Evolutionary conservation across 2,797 vertebrate species (phyloP).

Genomic region (Ispidina picta): DNA sequence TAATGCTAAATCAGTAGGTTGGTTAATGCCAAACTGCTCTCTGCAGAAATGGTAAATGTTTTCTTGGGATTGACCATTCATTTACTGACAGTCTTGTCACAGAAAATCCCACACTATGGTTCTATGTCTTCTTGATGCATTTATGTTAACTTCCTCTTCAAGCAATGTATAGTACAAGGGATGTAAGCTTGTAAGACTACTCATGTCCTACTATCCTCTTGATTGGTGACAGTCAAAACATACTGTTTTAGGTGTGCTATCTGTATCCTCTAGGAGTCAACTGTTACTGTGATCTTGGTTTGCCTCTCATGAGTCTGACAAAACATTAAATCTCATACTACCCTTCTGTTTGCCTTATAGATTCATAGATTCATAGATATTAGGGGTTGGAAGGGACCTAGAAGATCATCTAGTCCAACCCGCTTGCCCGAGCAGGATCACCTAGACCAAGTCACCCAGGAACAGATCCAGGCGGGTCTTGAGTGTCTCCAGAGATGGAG

Average conservation of each 20-base stretch:
- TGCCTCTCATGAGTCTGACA: not conserved
- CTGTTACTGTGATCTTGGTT: not conserved
- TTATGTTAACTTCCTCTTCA: not conserved
- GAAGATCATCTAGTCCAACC: no score
- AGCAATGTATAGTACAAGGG: not conserved
- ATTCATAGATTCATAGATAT: no score
- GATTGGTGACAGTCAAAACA: not conserved
- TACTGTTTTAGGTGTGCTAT: not conserved
- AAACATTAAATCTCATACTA: not conserved
- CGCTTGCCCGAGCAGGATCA: no score
- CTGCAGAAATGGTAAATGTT: not conserved
- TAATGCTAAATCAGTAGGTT: not conserved
- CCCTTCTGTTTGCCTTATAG: not conserved
- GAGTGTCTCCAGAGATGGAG: no score
- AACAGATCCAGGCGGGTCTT: no score
- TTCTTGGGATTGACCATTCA: not conserved
- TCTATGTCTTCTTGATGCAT: not conserved
- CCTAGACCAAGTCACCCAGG: no score
- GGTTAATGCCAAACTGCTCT: not conserved
- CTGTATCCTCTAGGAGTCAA: not conserved
- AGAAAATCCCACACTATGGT: not conserved
- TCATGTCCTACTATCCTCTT: not conserved
- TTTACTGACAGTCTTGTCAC: not conserved
- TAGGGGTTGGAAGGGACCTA: no score
- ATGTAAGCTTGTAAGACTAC: not conserved